These are phyloP conservation scores for Caenorhabditis sinica DNA, from an alignment of 2,888 invertebrate species.

Conservation along the genomic window DNA sequence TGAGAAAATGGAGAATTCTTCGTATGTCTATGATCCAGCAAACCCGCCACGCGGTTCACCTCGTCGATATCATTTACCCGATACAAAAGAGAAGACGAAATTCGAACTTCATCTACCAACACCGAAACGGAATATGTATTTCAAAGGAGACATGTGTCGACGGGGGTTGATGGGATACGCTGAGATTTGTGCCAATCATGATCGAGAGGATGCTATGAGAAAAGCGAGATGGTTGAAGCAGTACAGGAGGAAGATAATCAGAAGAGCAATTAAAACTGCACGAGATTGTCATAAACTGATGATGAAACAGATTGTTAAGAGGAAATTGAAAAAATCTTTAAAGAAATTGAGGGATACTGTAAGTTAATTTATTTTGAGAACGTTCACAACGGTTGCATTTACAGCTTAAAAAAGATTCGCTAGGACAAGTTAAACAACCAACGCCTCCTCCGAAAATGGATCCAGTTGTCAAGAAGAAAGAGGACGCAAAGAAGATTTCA, in stretches of 20 bases:
- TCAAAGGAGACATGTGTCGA: slow-evolving; percentile 13
- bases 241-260: slow-evolving; percentile 4
- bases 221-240: slow-evolving; percentile 17
- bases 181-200: slow-evolving; percentile 13
- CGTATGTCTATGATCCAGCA: slow-evolving; percentile 23
- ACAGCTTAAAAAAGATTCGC: slow-evolving; percentile 30
- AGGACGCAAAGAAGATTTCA: not conserved
- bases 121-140: slow-evolving; percentile 18
- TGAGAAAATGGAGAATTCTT: slow-evolving; percentile 18
- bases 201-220: not conserved
- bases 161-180: slow-evolving; percentile 13
- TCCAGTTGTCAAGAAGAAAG: slow-evolving; percentile 1
- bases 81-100: slow-evolving; percentile 7
- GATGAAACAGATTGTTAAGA: not conserved
- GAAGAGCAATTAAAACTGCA: slow-evolving; percentile 9
- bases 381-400: not conserved
- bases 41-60: not conserved
- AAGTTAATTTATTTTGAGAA: not conserved
- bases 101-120: slow-evolving; percentile 2
- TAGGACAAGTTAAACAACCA: not conserved
- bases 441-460: not conserved
- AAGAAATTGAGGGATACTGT: slow-evolving; percentile 8
- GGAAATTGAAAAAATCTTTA: slow-evolving; percentile 14
- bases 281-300: not conserved
- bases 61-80: slow-evolving; percentile 29